A percentile compares a stretch with the other conserved stretches of the same genome.
Conservation (phyloP, 2,797 vertebrate species). For the Oceanodroma leucorhoa region DNA sequence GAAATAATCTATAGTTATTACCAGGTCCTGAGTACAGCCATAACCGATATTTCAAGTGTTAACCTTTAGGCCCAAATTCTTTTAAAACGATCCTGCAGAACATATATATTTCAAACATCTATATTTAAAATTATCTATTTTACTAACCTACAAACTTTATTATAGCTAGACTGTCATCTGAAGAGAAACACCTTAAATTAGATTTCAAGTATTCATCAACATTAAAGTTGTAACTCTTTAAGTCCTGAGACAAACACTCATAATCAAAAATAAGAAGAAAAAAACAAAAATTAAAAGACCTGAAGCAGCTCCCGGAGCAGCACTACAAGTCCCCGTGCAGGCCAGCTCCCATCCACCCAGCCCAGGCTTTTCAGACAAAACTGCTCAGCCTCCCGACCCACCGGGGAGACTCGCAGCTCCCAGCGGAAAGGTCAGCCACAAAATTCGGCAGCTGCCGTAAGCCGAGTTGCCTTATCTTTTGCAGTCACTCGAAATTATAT, state of each 20-base stretch:
- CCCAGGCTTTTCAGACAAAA: background rate
- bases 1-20: background rate
- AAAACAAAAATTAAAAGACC: background rate
- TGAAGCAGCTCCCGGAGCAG: background rate
- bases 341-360: background rate
- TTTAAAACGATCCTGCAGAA: background rate
- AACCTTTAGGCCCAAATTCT: background rate
- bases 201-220: conserved; percentile 34
- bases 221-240: background rate
- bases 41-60: conserved; percentile 10
- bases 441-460: background rate
- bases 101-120: background rate
- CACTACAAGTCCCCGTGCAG: background rate
- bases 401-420: background rate
- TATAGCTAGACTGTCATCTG: background rate
- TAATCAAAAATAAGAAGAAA: background rate
- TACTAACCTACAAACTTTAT: conserved; percentile 15
- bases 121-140: background rate
- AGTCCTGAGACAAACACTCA: background rate
- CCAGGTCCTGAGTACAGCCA: conserved; percentile 46
- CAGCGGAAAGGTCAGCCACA: background rate
- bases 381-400: background rate
- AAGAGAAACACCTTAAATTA: conserved; percentile 13
- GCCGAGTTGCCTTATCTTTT: background rate
- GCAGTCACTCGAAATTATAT: background rate